Percentiles rank a stretch among this genome's conserved stretches.
These are phyloP conservation scores for Pristiophorus japonicus DNA, from an alignment of 2,113 vertebrate species.

Conservation along the genomic window DNA sequence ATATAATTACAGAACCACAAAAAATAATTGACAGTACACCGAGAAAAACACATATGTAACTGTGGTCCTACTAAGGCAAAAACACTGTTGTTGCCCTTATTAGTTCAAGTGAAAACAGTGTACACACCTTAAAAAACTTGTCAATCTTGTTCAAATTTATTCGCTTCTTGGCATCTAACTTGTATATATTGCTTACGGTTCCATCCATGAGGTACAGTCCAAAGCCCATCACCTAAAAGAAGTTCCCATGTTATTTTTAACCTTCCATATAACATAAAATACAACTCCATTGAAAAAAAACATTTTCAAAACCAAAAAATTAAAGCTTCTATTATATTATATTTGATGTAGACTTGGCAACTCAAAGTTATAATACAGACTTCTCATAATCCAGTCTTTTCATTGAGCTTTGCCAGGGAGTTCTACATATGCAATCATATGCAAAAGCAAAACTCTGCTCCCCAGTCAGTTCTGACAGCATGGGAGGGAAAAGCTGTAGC, in stretches of 20 bases:
- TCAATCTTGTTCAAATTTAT: slow-evolving; percentile 94
- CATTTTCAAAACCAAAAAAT: background rate
- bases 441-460: background rate
- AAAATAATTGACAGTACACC: background rate
- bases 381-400: background rate
- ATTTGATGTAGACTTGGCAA: too few species aligned
- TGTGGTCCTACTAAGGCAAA: background rate
- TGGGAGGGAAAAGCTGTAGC: background rate
- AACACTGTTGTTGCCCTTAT: too few species aligned
- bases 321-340: background rate
- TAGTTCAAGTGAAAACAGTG: background rate
- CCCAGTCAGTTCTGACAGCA: background rate
- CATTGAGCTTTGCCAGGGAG: background rate
- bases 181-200: slow-evolving; percentile 92
- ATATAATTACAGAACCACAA: background rate
- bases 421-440: background rate
- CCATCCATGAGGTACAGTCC: slow-evolving; percentile 96
- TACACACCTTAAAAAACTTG: slow-evolving; percentile 92
- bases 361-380: background rate
- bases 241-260: background rate
- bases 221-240: slow-evolving; percentile 90
- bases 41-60: background rate
- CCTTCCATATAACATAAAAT: background rate
- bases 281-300: background rate
- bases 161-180: slow-evolving; percentile 93